A percentile compares a stretch with the other conserved stretches of the same genome.
Conservation (phyloP, 2,797 vertebrate genomes). For the Philypnodon macrostomus region DNA sequence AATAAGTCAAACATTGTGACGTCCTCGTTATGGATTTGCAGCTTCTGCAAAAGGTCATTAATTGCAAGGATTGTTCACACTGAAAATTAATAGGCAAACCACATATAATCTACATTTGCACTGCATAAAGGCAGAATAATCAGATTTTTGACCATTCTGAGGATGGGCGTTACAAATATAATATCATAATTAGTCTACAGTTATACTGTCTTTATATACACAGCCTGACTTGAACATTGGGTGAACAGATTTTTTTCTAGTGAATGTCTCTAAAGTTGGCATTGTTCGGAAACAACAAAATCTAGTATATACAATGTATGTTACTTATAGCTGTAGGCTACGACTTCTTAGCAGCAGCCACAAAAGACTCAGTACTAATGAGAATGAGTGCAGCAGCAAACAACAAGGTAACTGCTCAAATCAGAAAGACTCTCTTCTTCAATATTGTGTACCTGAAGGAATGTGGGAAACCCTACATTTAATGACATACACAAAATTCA, state of each 20-base stretch:
- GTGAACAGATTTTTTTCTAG: too few relatives aligned
- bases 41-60: neutral
- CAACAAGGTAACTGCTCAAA: conserved; percentile 41
- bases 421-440: conserved; percentile 44
- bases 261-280: conserved; percentile 32
- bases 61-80: neutral
- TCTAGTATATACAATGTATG: too few relatives aligned
- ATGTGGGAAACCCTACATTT: conserved; percentile 50
- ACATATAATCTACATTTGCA: neutral
- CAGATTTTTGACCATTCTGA: conserved; percentile 29
- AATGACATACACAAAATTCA: conserved; percentile 57
- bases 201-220: too few relatives aligned
- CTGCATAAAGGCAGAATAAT: neutral
- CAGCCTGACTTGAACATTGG: too few relatives aligned
- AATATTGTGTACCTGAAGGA: conserved; percentile 48
- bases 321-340: too few relatives aligned
- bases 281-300: conserved; percentile 33
- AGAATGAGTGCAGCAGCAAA: too few relatives aligned
- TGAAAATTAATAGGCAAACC: neutral
- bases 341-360: conserved; percentile 31
- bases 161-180: conserved; percentile 23
- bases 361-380: too few relatives aligned
- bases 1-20: neutral
- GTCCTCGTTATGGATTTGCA: conserved; percentile 1
- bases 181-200: too few relatives aligned